Percentiles rank a stretch among this genome's conserved stretches.
phyloP scores from a whole-genome alignment of 35 echinoderm and acorn worm species.

The Strongylocentrotus purpuratus region DNA sequence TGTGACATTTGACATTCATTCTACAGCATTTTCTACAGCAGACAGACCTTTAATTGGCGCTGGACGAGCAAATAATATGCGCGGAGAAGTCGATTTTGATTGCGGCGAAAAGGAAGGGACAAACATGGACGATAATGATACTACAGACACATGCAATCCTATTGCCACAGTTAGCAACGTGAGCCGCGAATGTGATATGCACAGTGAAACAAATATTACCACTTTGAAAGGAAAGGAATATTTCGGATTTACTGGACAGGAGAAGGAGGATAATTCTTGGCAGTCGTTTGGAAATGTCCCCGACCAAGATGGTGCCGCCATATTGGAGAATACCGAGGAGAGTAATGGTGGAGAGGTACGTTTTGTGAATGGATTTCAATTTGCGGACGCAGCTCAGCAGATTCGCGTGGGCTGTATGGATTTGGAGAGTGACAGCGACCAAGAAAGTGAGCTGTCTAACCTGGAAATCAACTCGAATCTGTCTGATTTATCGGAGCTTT shows the following conservation, averaged over 20 bases:
- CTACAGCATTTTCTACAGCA: not conserved
- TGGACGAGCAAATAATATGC: not conserved
- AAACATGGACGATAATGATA: not conserved
- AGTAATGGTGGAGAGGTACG: not conserved
- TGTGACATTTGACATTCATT: conserved; percentile 29
- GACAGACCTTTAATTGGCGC: not conserved
- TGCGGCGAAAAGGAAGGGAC: not conserved
- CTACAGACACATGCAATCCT: not conserved
- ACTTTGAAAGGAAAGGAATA: not conserved
- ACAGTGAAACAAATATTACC: not conserved
- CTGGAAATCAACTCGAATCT: conserved; percentile 48
- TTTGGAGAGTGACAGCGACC: conserved; percentile 29
- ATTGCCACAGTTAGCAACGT: not conserved
- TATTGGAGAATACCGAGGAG: conserved; percentile 11
- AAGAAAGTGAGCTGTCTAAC: conserved; percentile 9
- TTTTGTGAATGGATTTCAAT: conserved; percentile 49
- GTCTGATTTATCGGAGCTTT: conserved; percentile 47
- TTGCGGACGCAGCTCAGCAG: conserved; percentile 36
- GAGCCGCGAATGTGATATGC: not conserved
- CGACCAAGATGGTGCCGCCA: not conserved
- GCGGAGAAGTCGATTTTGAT: not conserved
- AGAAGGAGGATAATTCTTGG: conserved; percentile 25
- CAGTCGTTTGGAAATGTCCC: conserved; percentile 13
- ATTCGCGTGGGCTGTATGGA: not conserved
- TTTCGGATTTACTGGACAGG: conserved; percentile 25